Base-by-base conservation (phyloP, 2,888 invertebrate genomes). In the Folsomia manolachei region DNA sequence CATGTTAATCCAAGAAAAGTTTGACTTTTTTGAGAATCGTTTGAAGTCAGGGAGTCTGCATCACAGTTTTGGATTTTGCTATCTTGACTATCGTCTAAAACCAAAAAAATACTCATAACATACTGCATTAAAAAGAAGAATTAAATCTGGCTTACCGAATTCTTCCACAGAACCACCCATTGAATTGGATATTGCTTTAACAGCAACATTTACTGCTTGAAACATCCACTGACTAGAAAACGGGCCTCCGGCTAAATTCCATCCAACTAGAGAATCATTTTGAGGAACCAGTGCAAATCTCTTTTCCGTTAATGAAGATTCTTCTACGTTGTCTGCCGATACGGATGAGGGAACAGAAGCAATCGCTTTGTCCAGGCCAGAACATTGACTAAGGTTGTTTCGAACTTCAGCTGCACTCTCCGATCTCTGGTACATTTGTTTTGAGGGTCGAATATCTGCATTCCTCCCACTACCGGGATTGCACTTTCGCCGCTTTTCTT, bases 1-100 rank as follows among this genome's bases (percentile, higher is more conserved):
- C 89, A 88, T 82, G 89, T 88, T 71, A 90, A 84, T 63, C 88
- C 89, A 64, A 88, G 84, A 60, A 88, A 83, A 81, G 89, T 89
- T 60, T 86, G 77, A 69, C 78, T 79, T 64, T 73, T 75, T 56
- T 81, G 81, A 26, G 81, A 81, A 61, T 81, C 81, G 19, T 64
- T 73, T 19, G 81, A 81, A 24, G 73, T 74, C 0, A 80, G 27
- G 11, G 80, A 80, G 27, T 79, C 79, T 0, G 73, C 73, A 21
- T 80, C 81, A 39, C 64, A 72, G 23, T 71, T 60, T 60, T 68
- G 67, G 19, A 21, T 71, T 70, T 60, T 39, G 39, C 56, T 56
- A 14, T 56, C 56, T n/a, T 4, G 7, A 19, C n/a, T 56, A 21
- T 18, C 56, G n/a, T n/a, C 56, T 39, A 39, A 39, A 39, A 9